A percentile compares a stretch with the other conserved stretches of the same genome.
These are phyloP conservation scores for Tichodroma muraria DNA, from an alignment of 2,113 vertebrate species.

Conservation along the genomic window DNA sequence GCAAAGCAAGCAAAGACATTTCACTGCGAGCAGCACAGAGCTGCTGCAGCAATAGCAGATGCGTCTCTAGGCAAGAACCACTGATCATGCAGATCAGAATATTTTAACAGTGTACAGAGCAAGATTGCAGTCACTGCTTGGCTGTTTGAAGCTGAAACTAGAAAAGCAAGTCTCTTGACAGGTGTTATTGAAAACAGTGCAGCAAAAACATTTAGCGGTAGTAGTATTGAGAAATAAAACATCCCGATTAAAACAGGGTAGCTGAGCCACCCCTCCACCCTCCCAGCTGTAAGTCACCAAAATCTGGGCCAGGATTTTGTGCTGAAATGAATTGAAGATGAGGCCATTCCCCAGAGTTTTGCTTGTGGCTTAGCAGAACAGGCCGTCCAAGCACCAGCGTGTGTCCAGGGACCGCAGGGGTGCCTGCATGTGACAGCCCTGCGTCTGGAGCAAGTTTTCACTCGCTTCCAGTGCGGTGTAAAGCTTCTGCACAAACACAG, in stretches of 20 bases:
- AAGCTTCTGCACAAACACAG: background rate
- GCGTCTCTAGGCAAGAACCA: slow-evolving; percentile 47
- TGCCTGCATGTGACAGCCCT: background rate
- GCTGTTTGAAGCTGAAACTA: slow-evolving; percentile 38
- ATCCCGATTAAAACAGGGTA: background rate
- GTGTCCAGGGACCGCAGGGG: background rate
- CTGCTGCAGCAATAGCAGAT: slow-evolving; percentile 42
- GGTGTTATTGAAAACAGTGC: slow-evolving; percentile 28
- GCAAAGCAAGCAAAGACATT: background rate
- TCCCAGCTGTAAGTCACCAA: background rate
- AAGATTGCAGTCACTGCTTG: slow-evolving; percentile 27
- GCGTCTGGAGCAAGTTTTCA: background rate
- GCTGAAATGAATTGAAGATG: background rate
- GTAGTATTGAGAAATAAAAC: background rate
- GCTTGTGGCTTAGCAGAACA: background rate
- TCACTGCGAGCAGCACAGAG: background rate
- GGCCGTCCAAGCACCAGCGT: background rate
- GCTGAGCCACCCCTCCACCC: background rate
- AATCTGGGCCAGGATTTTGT: background rate
- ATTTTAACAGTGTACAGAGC: slow-evolving; percentile 54
- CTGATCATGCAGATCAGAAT: slow-evolving; percentile 46
- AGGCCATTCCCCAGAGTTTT: background rate
- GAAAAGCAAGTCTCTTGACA: slow-evolving; percentile 22
- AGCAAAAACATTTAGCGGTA: background rate
- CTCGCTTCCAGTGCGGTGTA: background rate